Percentiles rank a stretch among this genome's conserved stretches.
These are phyloP conservation scores for Lepidochitona cinerea DNA, from an alignment of 2,888 invertebrate genomes.

Conservation along the genomic window DNA sequence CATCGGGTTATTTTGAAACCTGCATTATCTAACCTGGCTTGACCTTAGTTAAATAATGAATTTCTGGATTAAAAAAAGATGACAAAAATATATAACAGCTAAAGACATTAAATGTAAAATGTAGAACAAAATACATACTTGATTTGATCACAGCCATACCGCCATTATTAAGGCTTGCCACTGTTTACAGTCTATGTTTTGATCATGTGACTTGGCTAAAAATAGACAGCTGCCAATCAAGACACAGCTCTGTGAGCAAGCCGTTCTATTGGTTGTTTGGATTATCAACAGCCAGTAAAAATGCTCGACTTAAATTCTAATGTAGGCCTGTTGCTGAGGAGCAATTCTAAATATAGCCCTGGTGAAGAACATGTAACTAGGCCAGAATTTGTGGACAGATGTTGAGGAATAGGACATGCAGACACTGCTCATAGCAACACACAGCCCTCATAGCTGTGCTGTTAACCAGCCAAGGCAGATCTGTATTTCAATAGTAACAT, in stretches of 20 bases:
- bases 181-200: conserved; percentile 44
- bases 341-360: conserved; percentile 46
- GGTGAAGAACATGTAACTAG: conserved; percentile 2
- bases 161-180: conserved; percentile 6
- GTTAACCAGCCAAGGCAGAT: not conserved
- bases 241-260: conserved; percentile 1
- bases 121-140: conserved; percentile 6
- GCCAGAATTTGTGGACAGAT: conserved; percentile 7
- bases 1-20: no score
- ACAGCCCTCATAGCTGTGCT: not conserved
- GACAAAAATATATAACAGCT: no score
- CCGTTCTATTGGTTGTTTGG: not conserved
- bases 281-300: conserved; percentile 40
- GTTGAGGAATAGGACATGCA: not conserved
- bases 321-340: conserved; percentile 51
- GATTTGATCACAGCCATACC: conserved; percentile 6
- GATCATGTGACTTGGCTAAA: conserved; percentile 55
- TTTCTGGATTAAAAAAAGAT: no score
- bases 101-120: not conserved
- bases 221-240: conserved; percentile 7
- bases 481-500: no score
- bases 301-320: not conserved
- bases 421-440: conserved; percentile 1
- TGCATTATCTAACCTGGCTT: no score
- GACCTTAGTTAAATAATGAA: no score